phyloP scores from a whole-genome alignment of 2,113 vertebrate species.

The Sylvicapra grimmia region DNA sequence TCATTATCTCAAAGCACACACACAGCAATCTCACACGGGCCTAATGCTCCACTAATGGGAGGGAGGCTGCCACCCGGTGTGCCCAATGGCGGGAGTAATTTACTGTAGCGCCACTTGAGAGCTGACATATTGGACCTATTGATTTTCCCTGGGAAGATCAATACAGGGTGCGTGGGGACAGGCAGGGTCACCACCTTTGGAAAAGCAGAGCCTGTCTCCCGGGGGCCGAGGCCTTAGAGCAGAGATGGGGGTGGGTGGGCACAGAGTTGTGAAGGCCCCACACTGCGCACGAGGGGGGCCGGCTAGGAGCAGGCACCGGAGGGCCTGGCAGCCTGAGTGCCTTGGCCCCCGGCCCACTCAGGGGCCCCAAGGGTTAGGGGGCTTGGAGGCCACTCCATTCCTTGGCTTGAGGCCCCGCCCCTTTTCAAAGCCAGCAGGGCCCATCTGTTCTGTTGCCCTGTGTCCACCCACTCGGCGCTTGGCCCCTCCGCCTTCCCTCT shows the following conservation, averaged over 20 bases:
- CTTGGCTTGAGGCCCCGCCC: not conserved
- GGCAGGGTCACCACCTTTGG: not conserved
- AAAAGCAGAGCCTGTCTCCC: not conserved
- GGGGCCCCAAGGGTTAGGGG: not conserved
- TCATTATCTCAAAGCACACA: slow-evolving; percentile 57
- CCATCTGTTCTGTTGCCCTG: not conserved
- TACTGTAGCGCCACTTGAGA: slow-evolving; percentile 67
- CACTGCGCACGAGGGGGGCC: not conserved
- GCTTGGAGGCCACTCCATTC: not conserved
- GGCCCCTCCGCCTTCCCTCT: not conserved
- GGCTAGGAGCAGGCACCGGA: not conserved
- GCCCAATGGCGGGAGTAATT: slow-evolving; percentile 62
- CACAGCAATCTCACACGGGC: not conserved
- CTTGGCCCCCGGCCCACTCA: not conserved
- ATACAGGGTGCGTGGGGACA: slow-evolving; percentile 29
- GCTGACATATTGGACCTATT: slow-evolving; percentile 78
- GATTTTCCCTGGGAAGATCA: slow-evolving; percentile 74
- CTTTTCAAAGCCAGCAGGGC: not conserved
- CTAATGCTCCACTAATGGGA: slow-evolving; percentile 55
- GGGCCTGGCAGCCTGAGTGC: not conserved
- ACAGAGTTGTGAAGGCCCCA: not conserved
- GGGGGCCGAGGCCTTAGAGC: not conserved
- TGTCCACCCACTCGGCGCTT: accelerated
- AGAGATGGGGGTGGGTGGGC: not conserved
- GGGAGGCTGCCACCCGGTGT: slow-evolving; percentile 25